Percentiles rank a stretch among this genome's conserved stretches.
Conservation (phyloP, 1,140 invertebrate genomes). For the Drepana arcuata region DNA sequence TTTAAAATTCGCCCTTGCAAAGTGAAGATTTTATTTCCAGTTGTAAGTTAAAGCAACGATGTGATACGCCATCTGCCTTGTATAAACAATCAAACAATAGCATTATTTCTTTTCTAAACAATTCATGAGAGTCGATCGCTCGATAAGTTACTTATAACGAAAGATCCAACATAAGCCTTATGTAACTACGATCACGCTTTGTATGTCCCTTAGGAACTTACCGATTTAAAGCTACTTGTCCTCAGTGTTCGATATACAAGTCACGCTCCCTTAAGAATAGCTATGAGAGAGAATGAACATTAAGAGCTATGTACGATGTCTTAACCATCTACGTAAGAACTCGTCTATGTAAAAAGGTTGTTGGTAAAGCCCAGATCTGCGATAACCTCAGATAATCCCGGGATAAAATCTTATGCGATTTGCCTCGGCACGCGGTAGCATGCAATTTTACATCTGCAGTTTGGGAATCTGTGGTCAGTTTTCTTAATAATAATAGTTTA, state of each 20-base stretch:
- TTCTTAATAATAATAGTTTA: too few relatives aligned
- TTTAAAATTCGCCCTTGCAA: too few relatives aligned
- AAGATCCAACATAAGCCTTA: slow-evolving; percentile 39
- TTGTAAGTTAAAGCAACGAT: neutral
- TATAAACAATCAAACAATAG: neutral
- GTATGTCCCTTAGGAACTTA: slow-evolving; percentile 5
- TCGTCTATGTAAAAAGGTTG: neutral
- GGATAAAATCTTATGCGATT: slow-evolving; percentile 45
- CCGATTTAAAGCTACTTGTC: neutral
- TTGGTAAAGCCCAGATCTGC: slow-evolving; percentile 25
- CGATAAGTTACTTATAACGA: slow-evolving; percentile 18
- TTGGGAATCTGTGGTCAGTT: too few relatives aligned
- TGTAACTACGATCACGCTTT: slow-evolving; percentile 35
- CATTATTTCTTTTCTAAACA: neutral
- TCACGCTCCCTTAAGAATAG: too few relatives aligned
- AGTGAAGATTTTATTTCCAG: neutral
- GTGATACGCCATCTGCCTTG: neutral
- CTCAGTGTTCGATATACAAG: too few relatives aligned
- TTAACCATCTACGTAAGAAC: too few relatives aligned
- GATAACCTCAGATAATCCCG: slow-evolving; percentile 52
- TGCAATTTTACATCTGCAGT: slow-evolving; percentile 4
- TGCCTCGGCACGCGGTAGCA: slow-evolving; percentile 29
- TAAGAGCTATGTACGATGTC: too few relatives aligned
- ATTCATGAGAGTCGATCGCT: slow-evolving; percentile 10
- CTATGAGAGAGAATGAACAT: too few relatives aligned